Evolutionary conservation across 2,113 vertebrate genomes (phyloP).

Genomic region (Eudyptes chrysolophus): DNA sequence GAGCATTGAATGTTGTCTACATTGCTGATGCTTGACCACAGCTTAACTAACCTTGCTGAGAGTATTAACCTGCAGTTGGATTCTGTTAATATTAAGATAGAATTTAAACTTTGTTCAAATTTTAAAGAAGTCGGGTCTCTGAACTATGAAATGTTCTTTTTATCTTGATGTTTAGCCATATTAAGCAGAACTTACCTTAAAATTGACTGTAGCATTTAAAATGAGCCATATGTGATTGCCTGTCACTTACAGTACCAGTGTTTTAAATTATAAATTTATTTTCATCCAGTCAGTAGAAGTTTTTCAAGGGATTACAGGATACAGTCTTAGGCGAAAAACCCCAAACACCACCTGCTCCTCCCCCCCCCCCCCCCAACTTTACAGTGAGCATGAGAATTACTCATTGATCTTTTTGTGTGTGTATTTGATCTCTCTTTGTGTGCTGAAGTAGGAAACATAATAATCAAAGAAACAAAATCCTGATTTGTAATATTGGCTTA

Average conservation of each 20-base stretch:
- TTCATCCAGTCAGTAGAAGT: background rate
- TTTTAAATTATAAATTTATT: background rate
- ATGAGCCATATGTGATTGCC: background rate
- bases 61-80: background rate
- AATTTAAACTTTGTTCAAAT: background rate
- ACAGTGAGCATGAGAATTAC: background rate
- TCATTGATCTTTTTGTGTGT: background rate
- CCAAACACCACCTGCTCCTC: too few relatives aligned
- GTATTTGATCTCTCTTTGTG: background rate
- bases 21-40: background rate
- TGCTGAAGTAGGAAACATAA: background rate
- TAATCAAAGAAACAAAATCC: background rate
- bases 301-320: background rate
- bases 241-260: background rate
- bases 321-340: fast-evolving
- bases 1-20: background rate
- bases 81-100: background rate
- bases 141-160: background rate
- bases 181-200: background rate
- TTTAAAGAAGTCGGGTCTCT: fast-evolving
- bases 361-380: fast-evolving
- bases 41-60: background rate
- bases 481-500: background rate
- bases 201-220: background rate
- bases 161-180: background rate